Base-by-base conservation (phyloP, 2,797 vertebrate species). In the Danio choprae region DNA sequence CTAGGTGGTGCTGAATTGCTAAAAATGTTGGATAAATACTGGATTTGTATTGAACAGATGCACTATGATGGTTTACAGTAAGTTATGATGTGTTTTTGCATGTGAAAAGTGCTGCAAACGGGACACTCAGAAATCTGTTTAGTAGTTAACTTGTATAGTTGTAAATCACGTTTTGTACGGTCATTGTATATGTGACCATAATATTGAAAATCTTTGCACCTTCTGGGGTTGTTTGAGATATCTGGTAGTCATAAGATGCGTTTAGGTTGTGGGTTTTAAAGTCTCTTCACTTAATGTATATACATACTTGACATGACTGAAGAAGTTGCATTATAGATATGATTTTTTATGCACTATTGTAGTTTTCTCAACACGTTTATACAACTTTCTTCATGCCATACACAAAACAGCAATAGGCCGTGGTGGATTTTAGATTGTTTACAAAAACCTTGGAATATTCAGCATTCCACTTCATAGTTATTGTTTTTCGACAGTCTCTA, bases 231-330 rank as follows among this genome's bases (percentile, higher is more conserved):
- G 20, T 55, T 71, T 41, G 46, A 62, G n/a, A 60, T 78, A 51
- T 12, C 20, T 56, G 40, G 20, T 15, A 44, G 40, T 59, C 8
- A 40, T 22, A 68, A 60, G 43, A 59, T 4, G 36, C 50, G 43
- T 43, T 79, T 36, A 20, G 8, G 41, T 53, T 62, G 36, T 63
- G 44, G 38, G 48, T 43, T 59, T 70, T 4, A 63, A 70, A 53
- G 4, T 53, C 12, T 18, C n/a, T 89, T 91, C 91, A 91, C 90
- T 91, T 89, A 90, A 87, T 89, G 50, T 75, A 76, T 76, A 71
- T 51, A 29, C 10, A 55, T 73, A 64, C 22, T 40, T 80, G 59
- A 80, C 68, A 73, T 72, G 69, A 73, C 69, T 80, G 60, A 73
- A 43, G 5, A 80, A 73, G 60, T 65, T 80, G 78, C 71, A 74